These are phyloP conservation scores for Oscheius myriophilus DNA, from an alignment of 2,888 invertebrate genomes.

Conservation along the genomic window DNA sequence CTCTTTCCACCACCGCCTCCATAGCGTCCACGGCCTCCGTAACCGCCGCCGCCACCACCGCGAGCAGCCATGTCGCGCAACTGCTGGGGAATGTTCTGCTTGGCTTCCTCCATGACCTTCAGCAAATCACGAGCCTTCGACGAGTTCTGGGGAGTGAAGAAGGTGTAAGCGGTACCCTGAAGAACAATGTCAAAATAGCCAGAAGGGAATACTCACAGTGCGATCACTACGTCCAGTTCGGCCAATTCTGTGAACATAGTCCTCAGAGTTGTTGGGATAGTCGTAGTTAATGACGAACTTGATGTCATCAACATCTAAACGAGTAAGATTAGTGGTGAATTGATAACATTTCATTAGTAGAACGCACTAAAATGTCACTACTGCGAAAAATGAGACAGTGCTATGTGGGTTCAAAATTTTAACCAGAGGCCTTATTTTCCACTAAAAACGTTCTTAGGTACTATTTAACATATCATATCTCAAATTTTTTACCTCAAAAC, in stretches of 20 bases:
- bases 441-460: no score
- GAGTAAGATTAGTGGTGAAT: neutral
- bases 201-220: constrained; percentile 75
- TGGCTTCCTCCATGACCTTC: constrained; percentile 85
- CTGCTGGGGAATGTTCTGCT: constrained; percentile 87
- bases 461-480: no score
- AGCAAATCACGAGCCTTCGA: constrained; percentile 88
- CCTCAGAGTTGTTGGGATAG: constrained; percentile 95
- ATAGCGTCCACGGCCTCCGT: constrained; percentile 34
- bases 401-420: no score
- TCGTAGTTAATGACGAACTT: constrained; percentile 97
- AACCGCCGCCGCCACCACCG: constrained; percentile 41
- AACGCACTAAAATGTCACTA: neutral
- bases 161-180: constrained; percentile 86
- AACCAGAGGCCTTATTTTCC: no score
- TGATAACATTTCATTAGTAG: neutral
- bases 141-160: constrained; percentile 90
- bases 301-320: constrained; percentile 92
- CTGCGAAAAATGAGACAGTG: no score
- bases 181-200: constrained; percentile 19
- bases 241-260: constrained; percentile 96
- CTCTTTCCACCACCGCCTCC: constrained; percentile 41
- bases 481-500: no score
- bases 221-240: constrained; percentile 91
- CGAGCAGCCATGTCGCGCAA: constrained; percentile 72